Evolutionary conservation across 2,888 invertebrate species (phyloP).

Genomic region (Dryomyza anilis): DNA sequence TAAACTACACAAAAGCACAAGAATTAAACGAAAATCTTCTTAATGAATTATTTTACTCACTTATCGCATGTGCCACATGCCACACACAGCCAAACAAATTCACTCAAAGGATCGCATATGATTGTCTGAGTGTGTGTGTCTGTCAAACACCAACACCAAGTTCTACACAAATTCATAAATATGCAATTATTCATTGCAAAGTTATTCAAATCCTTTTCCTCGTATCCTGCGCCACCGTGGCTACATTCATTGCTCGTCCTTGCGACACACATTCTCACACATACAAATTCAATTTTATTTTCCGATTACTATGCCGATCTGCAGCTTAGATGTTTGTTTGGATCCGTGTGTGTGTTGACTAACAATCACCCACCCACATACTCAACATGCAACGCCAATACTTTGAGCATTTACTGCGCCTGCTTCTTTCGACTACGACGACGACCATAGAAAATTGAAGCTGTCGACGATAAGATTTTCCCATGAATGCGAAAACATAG

Average conservation of each 20-base stretch:
- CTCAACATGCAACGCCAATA: not conserved
- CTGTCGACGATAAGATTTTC: not conserved
- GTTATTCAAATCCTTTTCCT: constrained; percentile 10
- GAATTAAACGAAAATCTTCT: constrained; percentile 4
- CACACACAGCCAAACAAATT: not conserved
- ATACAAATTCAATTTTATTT: not conserved
- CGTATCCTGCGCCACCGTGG: no score
- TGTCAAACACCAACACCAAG: not conserved
- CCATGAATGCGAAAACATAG: not conserved
- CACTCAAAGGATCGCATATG: not conserved
- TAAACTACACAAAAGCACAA: not conserved
- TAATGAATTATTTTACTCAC: constrained; percentile 10
- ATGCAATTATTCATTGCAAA: constrained; percentile 14
- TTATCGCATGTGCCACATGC: not conserved
- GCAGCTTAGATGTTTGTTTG: not conserved
- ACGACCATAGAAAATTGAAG: not conserved
- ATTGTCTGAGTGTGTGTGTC: not conserved
- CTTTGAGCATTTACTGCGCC: no score
- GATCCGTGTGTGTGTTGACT: not conserved
- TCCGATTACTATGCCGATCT: not conserved
- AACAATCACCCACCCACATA: not conserved
- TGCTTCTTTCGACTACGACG: not conserved
- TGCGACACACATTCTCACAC: not conserved
- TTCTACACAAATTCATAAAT: constrained; percentile 10
- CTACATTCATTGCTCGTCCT: no score